These are phyloP conservation scores for Ambastaia sidthimunki DNA, from an alignment of 2,797 vertebrate species.

Conservation along the genomic window DNA sequence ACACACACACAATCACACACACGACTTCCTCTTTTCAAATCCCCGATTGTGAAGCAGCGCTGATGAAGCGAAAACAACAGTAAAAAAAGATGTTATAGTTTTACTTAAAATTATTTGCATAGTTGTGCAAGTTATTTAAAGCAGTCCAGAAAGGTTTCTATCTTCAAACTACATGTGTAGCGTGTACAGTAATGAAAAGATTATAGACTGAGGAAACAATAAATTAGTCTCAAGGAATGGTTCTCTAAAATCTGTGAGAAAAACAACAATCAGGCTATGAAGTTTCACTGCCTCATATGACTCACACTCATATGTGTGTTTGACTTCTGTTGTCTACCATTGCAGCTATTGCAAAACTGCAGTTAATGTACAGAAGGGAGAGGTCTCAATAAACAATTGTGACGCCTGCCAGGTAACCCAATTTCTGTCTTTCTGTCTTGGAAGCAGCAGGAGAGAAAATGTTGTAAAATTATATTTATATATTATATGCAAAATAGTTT, in stretches of 20 bases:
- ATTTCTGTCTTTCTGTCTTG: neutral
- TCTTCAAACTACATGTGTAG: neutral
- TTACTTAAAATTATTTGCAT: slow-evolving; percentile 19
- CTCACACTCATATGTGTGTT: slow-evolving; percentile 4
- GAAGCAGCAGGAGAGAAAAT: neutral
- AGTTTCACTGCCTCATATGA: slow-evolving; percentile 45
- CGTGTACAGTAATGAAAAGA: neutral
- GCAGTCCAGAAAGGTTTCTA: neutral
- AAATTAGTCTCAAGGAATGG: neutral
- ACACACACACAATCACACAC: too few relatives aligned
- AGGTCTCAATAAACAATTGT: neutral
- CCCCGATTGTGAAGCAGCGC: slow-evolving; percentile 15
- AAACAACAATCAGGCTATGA: neutral
- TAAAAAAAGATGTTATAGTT: neutral
- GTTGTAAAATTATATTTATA: too few relatives aligned
- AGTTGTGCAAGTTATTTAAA: neutral
- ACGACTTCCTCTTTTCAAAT: slow-evolving; percentile 50
- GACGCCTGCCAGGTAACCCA: slow-evolving; percentile 38
- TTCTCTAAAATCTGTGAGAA: slow-evolving; percentile 1
- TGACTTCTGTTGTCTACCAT: neutral
- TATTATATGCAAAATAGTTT: too few relatives aligned
- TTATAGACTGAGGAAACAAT: neutral
- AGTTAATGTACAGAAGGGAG: neutral
- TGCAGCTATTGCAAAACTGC: neutral
- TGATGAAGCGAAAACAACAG: slow-evolving; percentile 6